Evolutionary conservation across 2,113 vertebrate genomes (phyloP).

Genomic region (Forbesichthys agassizii): DNA sequence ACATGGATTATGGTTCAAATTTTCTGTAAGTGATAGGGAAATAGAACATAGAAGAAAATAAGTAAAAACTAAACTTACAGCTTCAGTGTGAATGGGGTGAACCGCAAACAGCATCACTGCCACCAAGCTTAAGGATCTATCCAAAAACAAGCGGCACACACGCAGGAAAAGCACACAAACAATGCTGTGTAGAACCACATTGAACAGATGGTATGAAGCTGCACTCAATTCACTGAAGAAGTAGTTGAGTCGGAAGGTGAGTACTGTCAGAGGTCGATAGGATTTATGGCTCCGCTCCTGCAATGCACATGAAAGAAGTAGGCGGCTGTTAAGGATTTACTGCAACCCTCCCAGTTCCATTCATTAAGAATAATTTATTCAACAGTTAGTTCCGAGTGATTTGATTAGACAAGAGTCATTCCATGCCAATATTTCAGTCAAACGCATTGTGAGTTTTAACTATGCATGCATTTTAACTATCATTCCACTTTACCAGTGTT

Average conservation of each 20-base stretch:
- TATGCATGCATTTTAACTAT: no score
- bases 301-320: constrained; percentile 25
- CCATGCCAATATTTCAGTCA: no score
- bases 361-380: no score
- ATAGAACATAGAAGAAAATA: background rate
- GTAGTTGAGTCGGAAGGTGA: constrained; percentile 97
- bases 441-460: no score
- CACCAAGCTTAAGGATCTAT: constrained; percentile 82
- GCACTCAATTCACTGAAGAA: constrained; percentile 90
- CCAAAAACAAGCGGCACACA: constrained; percentile 90
- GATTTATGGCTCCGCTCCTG: constrained; percentile 98
- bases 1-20: no score
- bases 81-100: constrained; percentile 95
- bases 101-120: constrained; percentile 93
- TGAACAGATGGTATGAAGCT: constrained; percentile 93
- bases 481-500: no score
- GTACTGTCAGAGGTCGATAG: constrained; percentile 92
- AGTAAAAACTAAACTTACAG: constrained; percentile 80
- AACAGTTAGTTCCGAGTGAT: no score
- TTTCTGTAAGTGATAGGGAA: background rate
- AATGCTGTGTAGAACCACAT: constrained; percentile 84
- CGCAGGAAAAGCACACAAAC: constrained; percentile 92
- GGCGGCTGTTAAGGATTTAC: background rate
- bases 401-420: no score
- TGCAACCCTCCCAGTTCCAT: no score